Base-by-base conservation (phyloP, 2,888 invertebrate genomes). In the Pseudanteris insignis region DNA sequence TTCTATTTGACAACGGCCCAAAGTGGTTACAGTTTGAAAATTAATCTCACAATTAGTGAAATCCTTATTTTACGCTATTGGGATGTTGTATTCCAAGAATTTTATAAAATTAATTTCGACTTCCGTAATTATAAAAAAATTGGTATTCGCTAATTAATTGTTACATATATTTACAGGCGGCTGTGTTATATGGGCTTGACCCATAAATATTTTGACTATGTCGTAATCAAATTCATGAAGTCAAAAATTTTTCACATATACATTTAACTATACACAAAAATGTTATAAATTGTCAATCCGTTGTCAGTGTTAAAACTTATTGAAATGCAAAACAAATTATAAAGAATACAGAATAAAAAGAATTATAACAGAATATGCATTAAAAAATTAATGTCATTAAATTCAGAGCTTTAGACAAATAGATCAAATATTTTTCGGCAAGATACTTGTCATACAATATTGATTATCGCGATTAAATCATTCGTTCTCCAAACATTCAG, bases 371-470 rank as follows among this genome's bases (percentile, higher is more conserved):
- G 12, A 30, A n/a, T 36, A 34, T 32, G 48, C 43, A 57, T 6
- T 28, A 25, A 48, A 48, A 57, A 57, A 50, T 48, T 48, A 57
- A 57, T 26, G 25, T 34, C 57, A 36, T 43, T 57, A 48, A 57
- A 57, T 55, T 47, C 46, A 37, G 47, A 47, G 57, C 24, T 26
- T 44, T 48, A 37, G 48, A 57, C 57, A 36, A 57, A 57, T 48
- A 57, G 48, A 48, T 48, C 41, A 34, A 55, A 47, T 47, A 47
- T 48, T 46, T 54, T 40, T 57, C 48, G 57, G 50, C 57, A 58
- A 58, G 58, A 58, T 50, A 44, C 18, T 18, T 58, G 43, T 32
- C 44, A 44, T 58, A 50, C 58, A 46, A 50, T 37, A 48, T 58
- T 50, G 50, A 50, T 58, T 50, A 50, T 50, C 18, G 47, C 41